A percentile compares a stretch with the other conserved stretches of the same genome.
Conservation (phyloP, 2,113 vertebrate genomes). For the Dunckerocampus dactyliophorus region DNA sequence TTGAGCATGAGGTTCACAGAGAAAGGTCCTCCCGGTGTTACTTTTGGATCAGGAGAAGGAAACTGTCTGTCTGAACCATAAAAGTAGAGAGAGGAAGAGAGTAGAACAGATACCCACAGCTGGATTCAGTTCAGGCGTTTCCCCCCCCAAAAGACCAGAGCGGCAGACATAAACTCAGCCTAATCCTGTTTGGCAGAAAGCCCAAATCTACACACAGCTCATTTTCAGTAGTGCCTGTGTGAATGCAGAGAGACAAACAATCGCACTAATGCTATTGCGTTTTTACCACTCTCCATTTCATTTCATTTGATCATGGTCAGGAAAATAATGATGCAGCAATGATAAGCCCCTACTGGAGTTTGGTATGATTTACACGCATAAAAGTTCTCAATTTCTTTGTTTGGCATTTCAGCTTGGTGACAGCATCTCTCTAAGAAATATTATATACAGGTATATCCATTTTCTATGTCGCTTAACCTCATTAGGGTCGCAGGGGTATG, state of each 20-base stretch:
- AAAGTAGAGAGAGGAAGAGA: constrained; percentile 21
- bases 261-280: neutral
- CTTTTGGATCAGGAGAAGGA: constrained; percentile 46
- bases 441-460: too few relatives aligned
- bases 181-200: constrained; percentile 35
- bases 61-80: constrained; percentile 31
- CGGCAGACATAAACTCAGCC: constrained; percentile 57
- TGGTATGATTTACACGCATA: neutral
- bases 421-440: too few relatives aligned
- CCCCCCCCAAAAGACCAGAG: constrained; percentile 23
- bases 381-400: neutral
- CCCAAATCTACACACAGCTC: constrained; percentile 19
- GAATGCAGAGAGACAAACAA: constrained; percentile 1
- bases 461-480: too few relatives aligned
- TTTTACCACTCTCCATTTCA: neutral
- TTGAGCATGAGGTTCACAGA: constrained; percentile 11
- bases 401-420: neutral
- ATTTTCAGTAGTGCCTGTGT: constrained; percentile 6
- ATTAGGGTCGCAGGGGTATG: too few relatives aligned
- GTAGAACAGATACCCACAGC: constrained; percentile 36
- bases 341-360: neutral
- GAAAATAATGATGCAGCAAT: neutral
- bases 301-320: neutral
- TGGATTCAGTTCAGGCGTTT: constrained; percentile 36
- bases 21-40: constrained; percentile 37